Conservation (phyloP, 2,797 vertebrate genomes). For the Pteropus rufus region DNA sequence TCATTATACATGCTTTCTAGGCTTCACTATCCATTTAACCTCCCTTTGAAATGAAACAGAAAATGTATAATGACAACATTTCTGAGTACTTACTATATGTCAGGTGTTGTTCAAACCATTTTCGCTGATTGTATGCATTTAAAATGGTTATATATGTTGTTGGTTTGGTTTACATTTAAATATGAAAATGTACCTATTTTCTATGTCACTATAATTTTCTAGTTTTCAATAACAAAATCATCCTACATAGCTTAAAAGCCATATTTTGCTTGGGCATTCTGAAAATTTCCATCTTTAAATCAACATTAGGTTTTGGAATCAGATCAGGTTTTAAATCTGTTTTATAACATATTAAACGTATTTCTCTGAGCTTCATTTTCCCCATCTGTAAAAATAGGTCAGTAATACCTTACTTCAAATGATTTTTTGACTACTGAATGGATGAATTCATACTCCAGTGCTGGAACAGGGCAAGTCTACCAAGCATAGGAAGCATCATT, state of each 20-base stretch:
- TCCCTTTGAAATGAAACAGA: not conserved
- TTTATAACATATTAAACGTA: not conserved
- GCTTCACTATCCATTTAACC: not conserved
- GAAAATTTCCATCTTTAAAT: not conserved
- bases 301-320: not conserved
- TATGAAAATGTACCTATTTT: not conserved
- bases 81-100: not conserved
- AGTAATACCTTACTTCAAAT: not conserved
- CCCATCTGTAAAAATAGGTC: not conserved
- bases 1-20: not conserved
- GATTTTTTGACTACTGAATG: not conserved
- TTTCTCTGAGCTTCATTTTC: not conserved
- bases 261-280: not conserved
- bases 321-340: not conserved
- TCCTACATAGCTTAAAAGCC: not conserved
- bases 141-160: not conserved
- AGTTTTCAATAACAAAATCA: not conserved
- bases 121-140: not conserved
- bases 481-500: not conserved
- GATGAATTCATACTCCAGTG: not conserved
- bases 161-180: slow-evolving; percentile 2
- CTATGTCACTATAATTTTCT: not conserved
- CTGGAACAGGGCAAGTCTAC: not conserved
- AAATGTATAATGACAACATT: not conserved
- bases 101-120: not conserved